Conservation (phyloP, 2,113 vertebrate genomes). For the Nanorana parkeri region DNA sequence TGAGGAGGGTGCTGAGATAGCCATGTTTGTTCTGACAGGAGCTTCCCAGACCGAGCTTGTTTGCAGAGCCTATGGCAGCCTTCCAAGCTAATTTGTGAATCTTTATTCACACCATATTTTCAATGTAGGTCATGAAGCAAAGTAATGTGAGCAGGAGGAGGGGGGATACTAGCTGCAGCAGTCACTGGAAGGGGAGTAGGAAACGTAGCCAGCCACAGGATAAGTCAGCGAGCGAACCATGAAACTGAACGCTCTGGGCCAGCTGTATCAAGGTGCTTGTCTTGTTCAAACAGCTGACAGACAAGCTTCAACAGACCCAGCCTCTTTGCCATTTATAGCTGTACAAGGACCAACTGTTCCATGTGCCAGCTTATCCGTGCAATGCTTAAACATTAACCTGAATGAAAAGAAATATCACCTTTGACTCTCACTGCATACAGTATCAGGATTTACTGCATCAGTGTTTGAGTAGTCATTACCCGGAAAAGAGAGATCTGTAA, state of each 20-base stretch:
- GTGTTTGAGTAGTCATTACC: slow-evolving; percentile 29
- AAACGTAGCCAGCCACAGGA: slow-evolving; percentile 53
- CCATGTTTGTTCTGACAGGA: slow-evolving; percentile 58
- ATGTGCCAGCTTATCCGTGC: slow-evolving; percentile 53
- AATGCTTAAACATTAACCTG: slow-evolving; percentile 70
- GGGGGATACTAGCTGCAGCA: slow-evolving; percentile 64
- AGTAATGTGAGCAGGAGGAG: slow-evolving; percentile 68
- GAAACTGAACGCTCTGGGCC: slow-evolving; percentile 10
- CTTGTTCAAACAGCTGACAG: slow-evolving; percentile 59
- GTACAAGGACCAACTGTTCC: slow-evolving; percentile 61
- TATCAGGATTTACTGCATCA: slow-evolving; percentile 60
- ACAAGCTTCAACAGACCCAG: slow-evolving; percentile 55
- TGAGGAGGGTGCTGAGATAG: slow-evolving; percentile 58
- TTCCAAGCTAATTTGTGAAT: slow-evolving; percentile 73
- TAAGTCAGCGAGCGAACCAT: slow-evolving; percentile 10
- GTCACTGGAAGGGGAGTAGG: slow-evolving; percentile 57
- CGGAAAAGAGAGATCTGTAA: slow-evolving; percentile 6
- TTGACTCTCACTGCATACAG: slow-evolving; percentile 57
- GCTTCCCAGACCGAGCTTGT: slow-evolving; percentile 62
- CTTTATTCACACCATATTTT: slow-evolving; percentile 70
- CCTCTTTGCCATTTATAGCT: slow-evolving; percentile 58
- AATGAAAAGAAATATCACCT: slow-evolving; percentile 70
- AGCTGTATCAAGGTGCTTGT: slow-evolving; percentile 60
- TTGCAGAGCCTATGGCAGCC: slow-evolving; percentile 66
- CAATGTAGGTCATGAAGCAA: slow-evolving; percentile 77